Percentiles rank a stretch among this genome's conserved stretches.
Conservation (phyloP, 1,140 invertebrate genomes). For the Danaus plexippus region DNA sequence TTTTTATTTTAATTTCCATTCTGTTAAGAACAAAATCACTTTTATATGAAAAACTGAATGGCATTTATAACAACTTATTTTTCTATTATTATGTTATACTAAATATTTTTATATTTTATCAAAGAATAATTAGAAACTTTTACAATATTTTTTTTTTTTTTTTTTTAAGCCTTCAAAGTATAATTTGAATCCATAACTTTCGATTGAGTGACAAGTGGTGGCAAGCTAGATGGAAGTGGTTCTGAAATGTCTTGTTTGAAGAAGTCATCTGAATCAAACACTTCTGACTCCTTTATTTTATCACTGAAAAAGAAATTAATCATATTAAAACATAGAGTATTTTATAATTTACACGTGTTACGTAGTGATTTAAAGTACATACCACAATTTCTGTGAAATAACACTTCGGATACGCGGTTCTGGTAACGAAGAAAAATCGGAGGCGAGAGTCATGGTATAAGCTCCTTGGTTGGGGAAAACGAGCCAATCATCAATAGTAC, state of each 20-base stretch:
- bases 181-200: too few species aligned
- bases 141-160: too few species aligned
- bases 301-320: conserved; percentile 10
- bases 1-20: too few species aligned
- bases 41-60: too few species aligned
- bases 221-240: conserved; percentile 15
- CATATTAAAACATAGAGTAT: neutral
- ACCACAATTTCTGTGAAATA: conserved; percentile 34
- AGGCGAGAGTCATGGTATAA: conserved; percentile 28
- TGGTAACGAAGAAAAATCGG: conserved; percentile 26
- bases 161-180: too few species aligned
- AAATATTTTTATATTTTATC: too few species aligned
- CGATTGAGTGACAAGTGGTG: neutral
- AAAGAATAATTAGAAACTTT: too few species aligned
- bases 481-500: conserved; percentile 31
- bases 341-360: neutral
- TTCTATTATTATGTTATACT: too few species aligned
- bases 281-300: conserved; percentile 13
- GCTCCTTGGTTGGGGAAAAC: conserved; percentile 23
- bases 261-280: conserved; percentile 14
- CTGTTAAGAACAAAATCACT: too few species aligned
- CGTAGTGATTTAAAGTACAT: conserved; percentile 13
- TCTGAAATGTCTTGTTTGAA: conserved; percentile 8
- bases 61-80: too few species aligned
- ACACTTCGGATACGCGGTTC: conserved; percentile 26